Conservation (phyloP, 2,888 invertebrate species). For the Byasa hedistus region DNA sequence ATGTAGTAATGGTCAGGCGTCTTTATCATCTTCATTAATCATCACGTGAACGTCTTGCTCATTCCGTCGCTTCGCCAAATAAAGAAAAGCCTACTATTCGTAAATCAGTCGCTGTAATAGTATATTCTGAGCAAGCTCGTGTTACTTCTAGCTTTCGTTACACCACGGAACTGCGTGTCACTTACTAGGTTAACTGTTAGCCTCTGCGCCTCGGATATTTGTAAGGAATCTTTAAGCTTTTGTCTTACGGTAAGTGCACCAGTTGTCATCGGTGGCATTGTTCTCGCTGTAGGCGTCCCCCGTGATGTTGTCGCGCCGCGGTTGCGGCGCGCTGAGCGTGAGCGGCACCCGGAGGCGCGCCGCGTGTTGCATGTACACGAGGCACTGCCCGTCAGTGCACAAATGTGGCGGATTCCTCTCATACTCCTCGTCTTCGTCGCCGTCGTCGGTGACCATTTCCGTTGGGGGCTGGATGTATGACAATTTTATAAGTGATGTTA, state of each 20-base stretch:
- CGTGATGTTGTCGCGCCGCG: constrained; percentile 54
- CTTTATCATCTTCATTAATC: no score
- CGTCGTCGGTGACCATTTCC: constrained; percentile 40
- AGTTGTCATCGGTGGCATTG: constrained; percentile 59
- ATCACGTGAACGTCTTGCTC: no score
- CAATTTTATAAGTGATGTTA: background rate
- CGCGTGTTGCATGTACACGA: constrained; percentile 68
- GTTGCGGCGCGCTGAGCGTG: constrained; percentile 57
- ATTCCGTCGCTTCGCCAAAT: no score
- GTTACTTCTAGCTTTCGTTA: no score
- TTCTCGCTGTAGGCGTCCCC: background rate
- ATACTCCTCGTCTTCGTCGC: constrained; percentile 53
- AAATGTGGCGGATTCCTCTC: constrained; percentile 67
- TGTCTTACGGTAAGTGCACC: constrained; percentile 82
- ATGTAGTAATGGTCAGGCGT: no score
- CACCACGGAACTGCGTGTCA: no score
- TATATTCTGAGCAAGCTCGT: no score
- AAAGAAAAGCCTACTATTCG: no score
- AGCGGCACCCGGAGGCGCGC: constrained; percentile 60
- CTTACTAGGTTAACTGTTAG: no score
- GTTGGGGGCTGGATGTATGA: constrained; percentile 16
- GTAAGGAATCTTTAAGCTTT: background rate
- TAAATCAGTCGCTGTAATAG: no score
- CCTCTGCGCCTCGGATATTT: no score
- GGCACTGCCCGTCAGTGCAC: constrained; percentile 65